phyloP scores from a whole-genome alignment of 2,888 invertebrate genomes.

The Melinopterus prodromus region DNA sequence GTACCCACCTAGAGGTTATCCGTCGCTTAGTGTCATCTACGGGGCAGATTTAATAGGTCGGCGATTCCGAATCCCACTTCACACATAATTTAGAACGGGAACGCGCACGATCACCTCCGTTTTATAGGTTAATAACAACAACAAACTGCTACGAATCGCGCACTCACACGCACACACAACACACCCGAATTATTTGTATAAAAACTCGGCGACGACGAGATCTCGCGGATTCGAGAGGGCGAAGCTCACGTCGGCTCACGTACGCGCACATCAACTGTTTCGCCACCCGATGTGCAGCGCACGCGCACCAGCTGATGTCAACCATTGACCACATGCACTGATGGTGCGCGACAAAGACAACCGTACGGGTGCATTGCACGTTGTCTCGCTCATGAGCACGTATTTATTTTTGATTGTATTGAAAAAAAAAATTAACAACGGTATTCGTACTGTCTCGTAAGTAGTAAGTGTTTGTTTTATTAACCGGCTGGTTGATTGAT shows the following conservation, averaged over 20 bases:
- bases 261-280: conserved; percentile 53
- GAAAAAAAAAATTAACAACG: conserved; percentile 11
- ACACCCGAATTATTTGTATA: conserved; percentile 10
- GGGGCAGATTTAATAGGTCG: conserved; percentile 18
- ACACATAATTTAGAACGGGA: conserved; percentile 17
- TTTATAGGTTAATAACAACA: conserved; percentile 58
- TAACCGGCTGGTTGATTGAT: conserved; percentile 5
- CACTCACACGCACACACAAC: conserved; percentile 44
- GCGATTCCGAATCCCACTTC: conserved; percentile 12
- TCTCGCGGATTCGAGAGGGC: conserved; percentile 44
- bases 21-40: conserved; percentile 18
- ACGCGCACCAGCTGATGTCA: conserved; percentile 45
- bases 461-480: conserved; percentile 13
- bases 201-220: conserved; percentile 12
- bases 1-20: conserved; percentile 17
- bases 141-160: conserved; percentile 43
- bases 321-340: conserved; percentile 43
- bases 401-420: conserved; percentile 14
- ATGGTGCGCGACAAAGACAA: conserved; percentile 33
- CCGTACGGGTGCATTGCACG: conserved; percentile 36
- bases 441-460: conserved; percentile 9
- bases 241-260: conserved; percentile 52
- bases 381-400: conserved; percentile 33
- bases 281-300: conserved; percentile 54
- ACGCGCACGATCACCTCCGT: conserved; percentile 45